Percentiles rank a stretch among this genome's conserved stretches.
Conservation (phyloP, 2,113 vertebrate species). For the Alosa alosa region DNA sequence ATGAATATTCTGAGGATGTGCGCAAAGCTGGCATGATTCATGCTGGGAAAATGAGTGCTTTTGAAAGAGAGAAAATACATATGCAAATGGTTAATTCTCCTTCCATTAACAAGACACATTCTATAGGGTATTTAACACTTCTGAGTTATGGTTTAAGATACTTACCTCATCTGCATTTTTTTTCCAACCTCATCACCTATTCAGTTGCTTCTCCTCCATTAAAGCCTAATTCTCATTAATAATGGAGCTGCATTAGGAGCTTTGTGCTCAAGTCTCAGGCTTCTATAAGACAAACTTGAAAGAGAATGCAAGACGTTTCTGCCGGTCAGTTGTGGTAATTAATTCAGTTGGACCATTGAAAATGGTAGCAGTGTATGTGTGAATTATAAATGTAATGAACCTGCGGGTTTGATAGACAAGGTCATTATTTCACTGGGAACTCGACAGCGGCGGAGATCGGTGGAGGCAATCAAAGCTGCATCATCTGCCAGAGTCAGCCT, state of each 20-base stretch:
- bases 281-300: background rate
- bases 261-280: background rate
- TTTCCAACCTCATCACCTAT: background rate
- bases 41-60: background rate
- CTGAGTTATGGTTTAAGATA: conserved; percentile 1
- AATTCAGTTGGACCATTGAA: background rate
- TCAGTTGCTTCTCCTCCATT: background rate
- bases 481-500: conserved; percentile 42
- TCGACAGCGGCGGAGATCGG: conserved; percentile 17
- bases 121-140: background rate
- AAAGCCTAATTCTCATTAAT: conserved; percentile 19
- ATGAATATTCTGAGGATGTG: too few species aligned
- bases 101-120: background rate
- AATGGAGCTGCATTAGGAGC: background rate
- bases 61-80: background rate
- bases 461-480: conserved; percentile 22
- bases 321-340: background rate
- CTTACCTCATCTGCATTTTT: conserved; percentile 1
- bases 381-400: conserved; percentile 18
- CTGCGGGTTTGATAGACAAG: conserved; percentile 27
- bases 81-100: background rate
- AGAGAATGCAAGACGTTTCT: conserved; percentile 1
- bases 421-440: conserved; percentile 33
- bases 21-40: background rate
- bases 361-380: conserved; percentile 2